Evolutionary conservation across 1,140 invertebrate species (phyloP).

Genomic region (Gonatopus flavifemur): DNA sequence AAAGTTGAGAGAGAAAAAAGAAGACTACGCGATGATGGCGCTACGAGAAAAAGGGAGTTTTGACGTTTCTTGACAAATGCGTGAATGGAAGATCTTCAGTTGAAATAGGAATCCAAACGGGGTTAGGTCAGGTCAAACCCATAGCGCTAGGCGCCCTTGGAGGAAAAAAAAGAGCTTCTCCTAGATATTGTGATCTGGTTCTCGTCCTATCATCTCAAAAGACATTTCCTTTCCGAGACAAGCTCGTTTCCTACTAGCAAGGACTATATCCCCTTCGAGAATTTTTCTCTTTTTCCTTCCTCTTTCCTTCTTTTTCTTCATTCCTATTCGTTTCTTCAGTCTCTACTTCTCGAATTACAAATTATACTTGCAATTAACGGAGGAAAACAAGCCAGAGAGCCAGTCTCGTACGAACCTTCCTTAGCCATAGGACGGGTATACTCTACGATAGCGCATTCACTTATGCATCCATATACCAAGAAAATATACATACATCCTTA

Average conservation of each 20-base stretch:
- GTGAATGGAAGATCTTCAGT: background rate
- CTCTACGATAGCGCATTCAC: no score
- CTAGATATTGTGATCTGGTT: slow-evolving; percentile 38
- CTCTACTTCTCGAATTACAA: slow-evolving; percentile 37
- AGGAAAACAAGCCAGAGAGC: slow-evolving; percentile 22
- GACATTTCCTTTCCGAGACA: slow-evolving; percentile 35
- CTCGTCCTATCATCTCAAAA: slow-evolving; percentile 29
- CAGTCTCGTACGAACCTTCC: slow-evolving; percentile 31
- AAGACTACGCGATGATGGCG: background rate
- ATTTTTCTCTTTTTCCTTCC: slow-evolving; percentile 6
- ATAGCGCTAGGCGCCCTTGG: slow-evolving; percentile 37
- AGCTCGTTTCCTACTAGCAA: slow-evolving; percentile 32
- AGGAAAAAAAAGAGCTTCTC: slow-evolving; percentile 16
- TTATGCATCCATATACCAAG: no score
- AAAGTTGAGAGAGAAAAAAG: background rate
- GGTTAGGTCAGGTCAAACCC: slow-evolving; percentile 31
- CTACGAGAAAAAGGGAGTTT: slow-evolving; percentile 25
- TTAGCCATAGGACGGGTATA: slow-evolving; percentile 15
- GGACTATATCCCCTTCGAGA: background rate
- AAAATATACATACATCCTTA: no score
- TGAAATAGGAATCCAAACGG: slow-evolving; percentile 10
- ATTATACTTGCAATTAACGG: slow-evolving; percentile 42
- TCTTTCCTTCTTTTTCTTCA: background rate
- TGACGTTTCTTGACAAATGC: slow-evolving; percentile 37
- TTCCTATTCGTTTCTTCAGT: slow-evolving; percentile 12